Evolutionary conservation across 2,113 vertebrate species (phyloP), one percentile per base, ranked within the genome.

Genomic region (Anhinga anhinga): DNA sequence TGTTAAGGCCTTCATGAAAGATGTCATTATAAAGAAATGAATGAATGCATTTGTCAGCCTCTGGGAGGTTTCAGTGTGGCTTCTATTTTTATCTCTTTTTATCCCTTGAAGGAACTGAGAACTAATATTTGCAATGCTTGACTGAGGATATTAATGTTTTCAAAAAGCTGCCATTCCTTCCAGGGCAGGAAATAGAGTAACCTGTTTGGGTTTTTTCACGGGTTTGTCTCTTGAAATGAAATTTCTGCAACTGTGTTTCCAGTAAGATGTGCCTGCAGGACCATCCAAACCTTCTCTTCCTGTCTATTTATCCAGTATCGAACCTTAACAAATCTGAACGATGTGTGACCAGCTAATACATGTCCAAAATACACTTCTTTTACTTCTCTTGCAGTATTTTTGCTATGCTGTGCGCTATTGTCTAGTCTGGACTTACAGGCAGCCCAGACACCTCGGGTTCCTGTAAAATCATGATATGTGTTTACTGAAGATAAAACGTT

Each of bases 51-150:
- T 95, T 85, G 88, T 94, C 92, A 73, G 52, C 42, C 69, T 66
- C 88, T 71, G 53, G n/a, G 59, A 63, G 55, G 88, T 95, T 92
- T 97, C 81, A 90, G 49, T 97, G 93, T 93, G 53, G 58, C 89
- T 98, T 97, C 95, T 95, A 94, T 94, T 96, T 97, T 94, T 85
- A 90, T 65, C 44, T 96, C 62, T 92, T 86, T 44, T 90, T 95
- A 92, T 87, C 78, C 84, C 94, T 96, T 91, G 91, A 87, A 91
- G 88, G 55, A 95, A 90, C 42, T 56, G 82, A 93, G 86, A 95
- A 94, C 69, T 77, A 69, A 81, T 67, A 94, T 88, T 96, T 88
- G 93, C 29, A 27, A 92, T 88, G 77, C 80, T 80, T 92, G 52
- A 66, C 22, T 61, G 89, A 85, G 58, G 81, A 95, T 88, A 96